Percentiles rank a stretch among this genome's conserved stretches.
phyloP scores from a whole-genome alignment of 2,113 vertebrate genomes.

The Chaenocephalus aceratus region DNA sequence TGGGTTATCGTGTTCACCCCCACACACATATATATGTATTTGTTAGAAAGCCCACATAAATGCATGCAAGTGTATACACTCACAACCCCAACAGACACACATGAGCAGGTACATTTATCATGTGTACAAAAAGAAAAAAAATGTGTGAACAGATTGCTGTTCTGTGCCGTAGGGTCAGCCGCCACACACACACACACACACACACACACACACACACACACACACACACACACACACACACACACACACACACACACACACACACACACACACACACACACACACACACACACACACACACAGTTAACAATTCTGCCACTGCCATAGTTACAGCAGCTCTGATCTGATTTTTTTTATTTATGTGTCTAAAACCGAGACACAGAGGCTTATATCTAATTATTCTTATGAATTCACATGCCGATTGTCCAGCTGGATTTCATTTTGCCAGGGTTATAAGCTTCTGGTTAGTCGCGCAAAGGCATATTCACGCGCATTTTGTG shows the following conservation, averaged over 20 bases:
- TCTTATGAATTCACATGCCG: constrained; percentile 33
- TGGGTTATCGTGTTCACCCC: constrained; percentile 24
- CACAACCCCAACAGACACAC: constrained; percentile 27
- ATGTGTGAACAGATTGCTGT: constrained; percentile 66
- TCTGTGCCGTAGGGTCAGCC: constrained; percentile 63
- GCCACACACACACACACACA: constrained; percentile 38
- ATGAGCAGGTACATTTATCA: constrained; percentile 10
- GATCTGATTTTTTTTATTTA: constrained; percentile 62
- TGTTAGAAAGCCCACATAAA: constrained; percentile 21
- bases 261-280: constrained; percentile 23
- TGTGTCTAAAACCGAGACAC: constrained; percentile 35
- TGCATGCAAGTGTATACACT: background rate
- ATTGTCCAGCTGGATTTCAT: constrained; percentile 45
- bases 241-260: constrained; percentile 26
- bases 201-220: constrained; percentile 9
- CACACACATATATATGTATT: constrained; percentile 23
- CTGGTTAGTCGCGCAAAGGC: constrained; percentile 41
- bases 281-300: constrained; percentile 20
- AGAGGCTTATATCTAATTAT: constrained; percentile 36
- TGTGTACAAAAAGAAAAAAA: background rate
- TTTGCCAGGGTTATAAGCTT: constrained; percentile 17
- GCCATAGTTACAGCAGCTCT: constrained; percentile 35
- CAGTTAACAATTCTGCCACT: constrained; percentile 23
- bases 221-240: constrained; percentile 24
- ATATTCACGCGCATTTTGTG: background rate